Base-by-base conservation (phyloP, 1,140 invertebrate genomes). In the Euwallacea fornicatus region DNA sequence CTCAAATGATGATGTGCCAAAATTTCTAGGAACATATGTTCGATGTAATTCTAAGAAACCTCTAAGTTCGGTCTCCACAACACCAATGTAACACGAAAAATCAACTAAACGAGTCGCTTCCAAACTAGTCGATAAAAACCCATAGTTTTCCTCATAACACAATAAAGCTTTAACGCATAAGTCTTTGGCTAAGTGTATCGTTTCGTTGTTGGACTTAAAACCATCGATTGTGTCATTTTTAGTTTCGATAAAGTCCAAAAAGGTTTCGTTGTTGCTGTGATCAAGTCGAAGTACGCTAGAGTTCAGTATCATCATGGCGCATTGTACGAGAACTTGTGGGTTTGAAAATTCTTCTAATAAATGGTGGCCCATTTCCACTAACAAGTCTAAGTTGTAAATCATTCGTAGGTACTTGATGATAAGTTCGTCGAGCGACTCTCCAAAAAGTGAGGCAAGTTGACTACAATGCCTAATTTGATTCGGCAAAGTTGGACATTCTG, bases 131-230 rank as follows among this genome's bases (percentile, higher is more conserved):
- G 10, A 42, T 33, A 73, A 64, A 16, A 62, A 10, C 43, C 10
- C 9, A 8, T 75, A 7, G 8, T 77, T 72, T 43, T 61, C 54
- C 6, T 21, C 13, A 9, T 76, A 67, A 13, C 47, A 66, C n/a
- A 69, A 42, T 10, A 75, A 47, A 7, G 74, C 76, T 72, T 77
- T 78, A 2, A 63, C 65, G 6, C 73, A 47, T 8, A 78, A 47
- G 21, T 72, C 15, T 46, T 42, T 54, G 9, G 76, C 73, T 42
- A 79, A 69, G 53, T 59, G 50, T 33, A 77, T 65, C 11, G 70
- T 69, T 50, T 71, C 53, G 8, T 64, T 41, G n/a, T 15, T 11
- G 13, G 50, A 66, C 33, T 56, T 42, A 6, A 11, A 9, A 44
- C 66, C 16, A 8, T 64, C 8, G 33, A 46, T 44, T 13, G 46